A percentile compares a stretch with the other conserved stretches of the same genome.
Conservation (phyloP, 1,140 invertebrate genomes). For the Atopsyche davidsoni region DNA sequence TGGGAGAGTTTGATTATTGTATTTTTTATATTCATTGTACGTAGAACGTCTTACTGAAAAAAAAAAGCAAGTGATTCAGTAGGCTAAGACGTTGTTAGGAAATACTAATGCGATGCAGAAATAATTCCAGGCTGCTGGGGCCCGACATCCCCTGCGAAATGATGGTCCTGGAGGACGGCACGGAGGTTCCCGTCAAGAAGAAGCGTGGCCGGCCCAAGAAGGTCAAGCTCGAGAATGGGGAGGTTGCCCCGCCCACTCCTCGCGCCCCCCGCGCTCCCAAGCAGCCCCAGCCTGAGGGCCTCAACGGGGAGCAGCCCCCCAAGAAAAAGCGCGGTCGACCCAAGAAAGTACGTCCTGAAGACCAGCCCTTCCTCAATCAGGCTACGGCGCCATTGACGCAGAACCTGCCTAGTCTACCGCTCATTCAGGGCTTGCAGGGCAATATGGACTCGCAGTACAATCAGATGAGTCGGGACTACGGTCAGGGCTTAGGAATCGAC, state of each 20-base stretch:
- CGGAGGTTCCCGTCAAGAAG: conserved; percentile 71
- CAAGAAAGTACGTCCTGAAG: conserved; percentile 70
- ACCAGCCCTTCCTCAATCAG: conserved; percentile 42
- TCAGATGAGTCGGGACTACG: conserved; percentile 17
- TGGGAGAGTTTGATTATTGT: too few species aligned
- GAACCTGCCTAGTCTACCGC: conserved; percentile 7
- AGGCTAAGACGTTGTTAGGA: too few species aligned
- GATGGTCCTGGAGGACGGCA: conserved; percentile 52
- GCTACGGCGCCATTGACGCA: conserved; percentile 5
- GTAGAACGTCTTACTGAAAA: too few species aligned
- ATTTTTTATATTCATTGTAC: too few species aligned
- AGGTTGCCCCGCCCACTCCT: conserved; percentile 51
- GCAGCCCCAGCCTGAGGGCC: conserved; percentile 33
- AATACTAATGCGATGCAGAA: conserved; percentile 21
- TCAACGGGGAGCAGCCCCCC: conserved; percentile 50
- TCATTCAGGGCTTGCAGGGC: conserved; percentile 16
- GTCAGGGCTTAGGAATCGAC: conserved; percentile 14
- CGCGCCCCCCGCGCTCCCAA: conserved; percentile 50
- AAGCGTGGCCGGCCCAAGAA: conserved; percentile 84
- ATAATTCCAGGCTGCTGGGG: conserved; percentile 45
- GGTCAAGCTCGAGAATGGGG: conserved; percentile 65
- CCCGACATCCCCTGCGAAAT: conserved; percentile 42
- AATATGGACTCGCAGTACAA: conserved; percentile 10
- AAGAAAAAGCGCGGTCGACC: conserved; percentile 80
- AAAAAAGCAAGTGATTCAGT: too few species aligned